Conservation (phyloP, 2,888 invertebrate genomes). For the Tromatobia lineatoria region DNA sequence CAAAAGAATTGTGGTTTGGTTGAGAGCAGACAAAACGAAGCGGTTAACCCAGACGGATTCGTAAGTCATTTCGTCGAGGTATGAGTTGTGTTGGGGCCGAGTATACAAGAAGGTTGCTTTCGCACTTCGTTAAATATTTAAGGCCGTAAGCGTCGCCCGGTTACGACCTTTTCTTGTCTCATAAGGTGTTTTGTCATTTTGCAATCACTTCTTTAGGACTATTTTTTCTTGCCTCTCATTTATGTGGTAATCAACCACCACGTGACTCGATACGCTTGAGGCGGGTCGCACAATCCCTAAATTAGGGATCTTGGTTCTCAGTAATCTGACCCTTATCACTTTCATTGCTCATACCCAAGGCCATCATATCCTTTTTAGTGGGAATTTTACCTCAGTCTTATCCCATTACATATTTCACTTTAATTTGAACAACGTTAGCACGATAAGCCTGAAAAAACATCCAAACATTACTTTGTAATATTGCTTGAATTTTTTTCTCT, state of each 20-base stretch:
- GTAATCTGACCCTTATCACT: not conserved
- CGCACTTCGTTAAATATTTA: slow-evolving; percentile 50
- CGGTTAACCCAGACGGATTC: slow-evolving; percentile 45
- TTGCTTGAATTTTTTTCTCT: not conserved
- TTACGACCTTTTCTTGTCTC: slow-evolving; percentile 11
- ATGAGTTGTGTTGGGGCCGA: slow-evolving; percentile 4
- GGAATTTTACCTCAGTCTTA: not conserved
- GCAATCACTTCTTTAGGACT: slow-evolving; percentile 18
- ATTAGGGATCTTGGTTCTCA: not conserved
- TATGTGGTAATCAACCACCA: not conserved
- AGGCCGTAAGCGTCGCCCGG: slow-evolving; percentile 27
- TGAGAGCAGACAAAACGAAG: slow-evolving; percentile 22
- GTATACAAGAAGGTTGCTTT: slow-evolving; percentile 18
- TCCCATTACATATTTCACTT: not conserved
- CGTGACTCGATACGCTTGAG: not conserved
- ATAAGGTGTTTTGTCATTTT: slow-evolving; percentile 33
- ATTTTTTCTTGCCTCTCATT: not conserved
- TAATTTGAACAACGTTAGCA: not conserved
- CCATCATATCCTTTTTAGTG: not conserved
- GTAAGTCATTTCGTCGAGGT: slow-evolving; percentile 33
- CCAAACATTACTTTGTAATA: not conserved
- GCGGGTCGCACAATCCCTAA: not conserved
- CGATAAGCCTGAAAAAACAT: not conserved
- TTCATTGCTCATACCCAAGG: not conserved
- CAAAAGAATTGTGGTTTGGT: slow-evolving; percentile 28